Base-by-base conservation (phyloP, 2,113 vertebrate genomes). In the Siniperca knerii region DNA sequence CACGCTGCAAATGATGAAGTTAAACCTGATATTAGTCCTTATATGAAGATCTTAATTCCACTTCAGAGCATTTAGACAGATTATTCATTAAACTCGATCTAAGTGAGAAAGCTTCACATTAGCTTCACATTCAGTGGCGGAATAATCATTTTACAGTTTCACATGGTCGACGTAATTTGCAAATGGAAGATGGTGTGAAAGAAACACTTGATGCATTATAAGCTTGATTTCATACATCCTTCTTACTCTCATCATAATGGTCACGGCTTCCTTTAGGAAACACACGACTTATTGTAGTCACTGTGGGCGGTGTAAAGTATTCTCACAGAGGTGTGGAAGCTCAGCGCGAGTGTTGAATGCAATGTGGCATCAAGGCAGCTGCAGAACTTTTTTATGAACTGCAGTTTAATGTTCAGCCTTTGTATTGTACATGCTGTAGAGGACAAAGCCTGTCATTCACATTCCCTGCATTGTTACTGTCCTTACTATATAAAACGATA, bases 381-480 rank as follows among this genome's bases (percentile, higher is more conserved):
- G 12, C 20, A 48, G 33, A 55, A 50, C 61, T 52, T 55, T 61
- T 83, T 82, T 11, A 82, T 74, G 60, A 85, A 66, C 12, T 44
- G 68, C 54, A 35, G 57, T 61, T 78, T 48, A 68, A 77, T 73
- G 68, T 50, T 65, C 44, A 66, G 80, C 21, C 81, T 67, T 83
- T 57, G 72, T 76, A 29, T 79, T 21, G 77, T 62, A 52, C 29
- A 64, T 33, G 44, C 33, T 8, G 42, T 69, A 58, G 60, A 81
- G 75, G 75, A 87, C 87, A 88, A 89, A 84, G 66, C 60, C 50
- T 18, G 54, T 66, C 72, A 77, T 72, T 88, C 84, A 79, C 84
- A 89, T 84, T 84, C 84, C 40, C 67, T 33, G 42, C 52, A 83
- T 84, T 87, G 83, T 75, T 79, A 64, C 65, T 20, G 65, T 92